Base-by-base conservation (phyloP, 2,113 vertebrate species). In the Gorsachius goisagi region DNA sequence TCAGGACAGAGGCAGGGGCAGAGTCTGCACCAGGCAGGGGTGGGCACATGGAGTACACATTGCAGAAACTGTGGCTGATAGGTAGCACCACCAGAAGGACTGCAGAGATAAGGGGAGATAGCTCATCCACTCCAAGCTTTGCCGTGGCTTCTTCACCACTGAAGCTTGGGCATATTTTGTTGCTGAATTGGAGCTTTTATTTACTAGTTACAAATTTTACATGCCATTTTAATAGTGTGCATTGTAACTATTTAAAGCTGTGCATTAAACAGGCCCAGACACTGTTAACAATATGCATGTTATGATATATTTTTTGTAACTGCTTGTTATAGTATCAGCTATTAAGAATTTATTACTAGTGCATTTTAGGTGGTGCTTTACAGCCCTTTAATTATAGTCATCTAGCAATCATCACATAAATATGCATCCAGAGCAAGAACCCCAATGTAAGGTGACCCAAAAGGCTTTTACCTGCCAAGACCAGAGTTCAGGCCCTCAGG, bases 401-500 rank as follows among this genome's bases (percentile, higher is more conserved):
- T 93, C 89, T 50, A 95, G 78, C 78, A 93, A 55, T 91, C 66
- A 37, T 94, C 94, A 84, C 35, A 91, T 90, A 94, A 91, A 96
- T 89, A 90, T 44, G 33, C 73, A 94, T 66, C 0, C 9, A 94
- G 89, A 91, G 73, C 82, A 94, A 88, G 88, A 90, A 90, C 24
- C 44, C 67, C 32, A 56, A 11, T 55, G 85, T 93, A 90, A 94
- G 80, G 88, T 84, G 82, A 94, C 85, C 85, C 35, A 0, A 79
- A 96, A 88, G 90, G 85, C 85, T 96, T 94, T 85, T 59, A 93
- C 85, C 78, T 96, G 96, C 97, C 96, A 96, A 95, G 83, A 93
- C 14, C 71, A 49, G 82, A 87, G 94, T 96, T 91, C 52, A 83
- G 81, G 67, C 81, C 93, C 91, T 94, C 88, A 84, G 85, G 94